Evolutionary conservation across 1,140 invertebrate species (phyloP).

Genomic region (Lordiphosa clarofinis): DNA sequence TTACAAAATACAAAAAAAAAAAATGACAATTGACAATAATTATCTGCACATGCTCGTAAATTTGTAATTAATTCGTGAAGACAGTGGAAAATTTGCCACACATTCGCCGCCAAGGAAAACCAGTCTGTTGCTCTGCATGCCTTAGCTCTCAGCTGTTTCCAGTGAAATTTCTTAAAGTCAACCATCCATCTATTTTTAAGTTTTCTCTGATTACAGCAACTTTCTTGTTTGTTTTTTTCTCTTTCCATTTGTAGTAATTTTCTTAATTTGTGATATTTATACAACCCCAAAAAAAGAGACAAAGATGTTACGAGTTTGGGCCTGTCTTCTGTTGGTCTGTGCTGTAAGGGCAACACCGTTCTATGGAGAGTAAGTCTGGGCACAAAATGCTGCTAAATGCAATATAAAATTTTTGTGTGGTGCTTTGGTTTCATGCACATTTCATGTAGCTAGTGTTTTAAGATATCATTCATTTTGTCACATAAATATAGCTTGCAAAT

Average conservation of each 20-base stretch:
- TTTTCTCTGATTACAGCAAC: conserved; percentile 23
- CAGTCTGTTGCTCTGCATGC: conserved; percentile 45
- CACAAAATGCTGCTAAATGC: not conserved
- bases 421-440: conserved; percentile 57
- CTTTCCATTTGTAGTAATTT: conserved; percentile 26
- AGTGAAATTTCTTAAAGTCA: conserved; percentile 54
- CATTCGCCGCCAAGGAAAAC: conserved; percentile 51
- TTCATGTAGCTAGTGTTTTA: conserved; percentile 35
- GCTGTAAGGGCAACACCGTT: conserved; percentile 48
- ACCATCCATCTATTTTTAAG: conserved; percentile 17
- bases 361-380: conserved; percentile 59
- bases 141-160: conserved; percentile 42
- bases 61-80: conserved; percentile 58
- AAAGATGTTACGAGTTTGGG: conserved; percentile 55
- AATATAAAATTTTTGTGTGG: conserved; percentile 26
- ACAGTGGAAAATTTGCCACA: conserved; percentile 61
- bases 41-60: conserved; percentile 11
- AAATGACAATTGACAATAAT: conserved; percentile 47
- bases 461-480: not conserved
- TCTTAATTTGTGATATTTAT: conserved; percentile 23
- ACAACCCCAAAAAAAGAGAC: conserved; percentile 12
- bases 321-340: conserved; percentile 50
- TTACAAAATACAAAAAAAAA: conserved; percentile 22
- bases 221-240: conserved; percentile 42
- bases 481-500: not conserved